Percentiles rank a stretch among this genome's conserved stretches.
Evolutionary conservation across 1,140 invertebrate genomes (phyloP).

Genomic region (Neuroterus valhalla): DNA sequence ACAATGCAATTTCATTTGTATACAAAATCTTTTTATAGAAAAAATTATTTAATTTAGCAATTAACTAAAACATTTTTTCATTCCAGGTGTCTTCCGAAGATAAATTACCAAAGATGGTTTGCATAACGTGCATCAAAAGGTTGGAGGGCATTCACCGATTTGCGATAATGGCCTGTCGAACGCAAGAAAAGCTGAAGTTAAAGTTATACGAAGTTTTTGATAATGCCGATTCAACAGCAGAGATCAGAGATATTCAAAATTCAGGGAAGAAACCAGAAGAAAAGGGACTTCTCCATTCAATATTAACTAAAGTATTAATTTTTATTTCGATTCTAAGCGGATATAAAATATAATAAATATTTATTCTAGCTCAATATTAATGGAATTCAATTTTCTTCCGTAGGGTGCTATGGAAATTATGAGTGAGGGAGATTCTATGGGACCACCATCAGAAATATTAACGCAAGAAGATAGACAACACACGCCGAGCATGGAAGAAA

Average conservation of each 20-base stretch:
- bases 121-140: slow-evolving; percentile 74
- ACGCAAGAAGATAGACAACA: slow-evolving; percentile 57
- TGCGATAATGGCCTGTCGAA: slow-evolving; percentile 76
- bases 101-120: slow-evolving; percentile 77
- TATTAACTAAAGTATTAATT: slow-evolving; percentile 74
- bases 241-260: slow-evolving; percentile 56
- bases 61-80: not conserved
- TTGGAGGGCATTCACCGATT: slow-evolving; percentile 77
- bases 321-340: not conserved
- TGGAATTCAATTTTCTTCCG: not conserved
- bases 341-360: too few species aligned
- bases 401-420: slow-evolving; percentile 64
- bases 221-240: slow-evolving; percentile 47
- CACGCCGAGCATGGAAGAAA: slow-evolving; percentile 73
- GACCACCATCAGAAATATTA: slow-evolving; percentile 49
- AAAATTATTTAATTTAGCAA: too few species aligned
- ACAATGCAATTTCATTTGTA: too few species aligned
- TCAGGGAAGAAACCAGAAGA: slow-evolving; percentile 64
- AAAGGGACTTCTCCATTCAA: slow-evolving; percentile 74
- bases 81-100: slow-evolving; percentile 75
- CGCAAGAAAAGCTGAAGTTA: slow-evolving; percentile 75
- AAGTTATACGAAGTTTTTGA: slow-evolving; percentile 59
- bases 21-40: too few species aligned
- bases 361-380: too few species aligned
- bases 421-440: slow-evolving; percentile 52